phyloP scores from a whole-genome alignment of 2,113 vertebrate species.

The Nansenia antarctica region DNA sequence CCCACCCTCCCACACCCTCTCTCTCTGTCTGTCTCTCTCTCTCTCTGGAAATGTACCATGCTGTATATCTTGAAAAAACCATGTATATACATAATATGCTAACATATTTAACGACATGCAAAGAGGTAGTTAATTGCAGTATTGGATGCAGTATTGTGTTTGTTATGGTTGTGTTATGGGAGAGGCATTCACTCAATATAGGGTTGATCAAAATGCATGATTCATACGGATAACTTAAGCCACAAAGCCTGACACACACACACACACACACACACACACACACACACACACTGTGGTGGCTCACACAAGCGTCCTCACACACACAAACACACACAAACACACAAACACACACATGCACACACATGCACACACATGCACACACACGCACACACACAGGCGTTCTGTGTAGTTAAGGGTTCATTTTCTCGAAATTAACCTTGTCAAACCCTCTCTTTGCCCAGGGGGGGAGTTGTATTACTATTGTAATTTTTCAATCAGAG shows the following conservation, averaged over 20 bases:
- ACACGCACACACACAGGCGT: conserved; percentile 15
- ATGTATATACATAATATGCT: too few species aligned
- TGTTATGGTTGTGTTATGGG: too few species aligned
- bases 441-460: conserved; percentile 57
- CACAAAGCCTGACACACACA: conserved; percentile 11
- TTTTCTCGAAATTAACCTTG: conserved; percentile 69
- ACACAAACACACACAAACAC: not conserved
- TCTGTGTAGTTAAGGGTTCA: conserved; percentile 53
- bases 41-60: too few species aligned
- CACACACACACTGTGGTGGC: conserved; percentile 24
- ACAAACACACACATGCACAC: not conserved
- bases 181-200: too few species aligned
- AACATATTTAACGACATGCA: too few species aligned
- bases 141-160: too few species aligned
- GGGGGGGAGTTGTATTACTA: conserved; percentile 60
- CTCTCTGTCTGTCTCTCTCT: too few species aligned
- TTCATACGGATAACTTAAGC: not conserved
- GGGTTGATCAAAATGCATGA: conserved; percentile 18
- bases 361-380: not conserved
- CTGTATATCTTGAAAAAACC: too few species aligned
- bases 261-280: not conserved
- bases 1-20: too few species aligned
- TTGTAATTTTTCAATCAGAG: conserved; percentile 71
- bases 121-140: too few species aligned
- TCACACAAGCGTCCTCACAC: too few species aligned